A percentile compares a stretch with the other conserved stretches of the same genome.
Conservation (phyloP, 2,113 vertebrate genomes). For the Bettongia penicillata region DNA sequence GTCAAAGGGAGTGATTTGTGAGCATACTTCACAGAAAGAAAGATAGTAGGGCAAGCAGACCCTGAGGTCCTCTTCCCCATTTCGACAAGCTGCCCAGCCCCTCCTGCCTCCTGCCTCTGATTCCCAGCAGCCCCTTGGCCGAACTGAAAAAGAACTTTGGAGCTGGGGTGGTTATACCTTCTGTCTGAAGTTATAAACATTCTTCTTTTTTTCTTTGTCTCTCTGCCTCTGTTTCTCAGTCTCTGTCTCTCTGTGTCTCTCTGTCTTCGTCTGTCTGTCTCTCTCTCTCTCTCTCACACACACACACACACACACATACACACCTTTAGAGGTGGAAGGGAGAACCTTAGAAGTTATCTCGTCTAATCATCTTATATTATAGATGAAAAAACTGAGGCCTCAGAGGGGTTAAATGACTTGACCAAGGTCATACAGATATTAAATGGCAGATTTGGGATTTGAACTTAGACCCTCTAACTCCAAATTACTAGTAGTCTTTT, state of each 20-base stretch:
- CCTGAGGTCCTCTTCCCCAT: neutral
- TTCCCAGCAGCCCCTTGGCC: slow-evolving; percentile 9
- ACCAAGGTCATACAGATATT: neutral
- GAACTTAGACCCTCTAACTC: neutral
- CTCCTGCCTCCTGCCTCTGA: neutral
- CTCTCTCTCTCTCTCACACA: neutral
- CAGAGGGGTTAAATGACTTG: neutral
- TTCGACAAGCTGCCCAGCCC: neutral
- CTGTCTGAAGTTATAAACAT: neutral
- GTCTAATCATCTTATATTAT: neutral
- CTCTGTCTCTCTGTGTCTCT: neutral
- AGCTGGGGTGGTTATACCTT: neutral
- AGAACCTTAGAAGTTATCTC: neutral
- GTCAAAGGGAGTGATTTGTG: neutral
- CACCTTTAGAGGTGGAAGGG: neutral
- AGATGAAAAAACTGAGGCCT: neutral
- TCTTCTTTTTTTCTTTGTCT: neutral
- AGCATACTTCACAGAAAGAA: neutral
- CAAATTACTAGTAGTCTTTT: neutral
- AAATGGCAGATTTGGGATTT: neutral
- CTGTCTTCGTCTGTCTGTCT: neutral
- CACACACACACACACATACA: neutral
- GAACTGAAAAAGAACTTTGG: slow-evolving; percentile 17
- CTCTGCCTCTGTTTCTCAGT: neutral
- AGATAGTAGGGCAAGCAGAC: neutral